phyloP scores from a whole-genome alignment of 1,140 invertebrate genomes.

The Hylaeus anthracinus region DNA sequence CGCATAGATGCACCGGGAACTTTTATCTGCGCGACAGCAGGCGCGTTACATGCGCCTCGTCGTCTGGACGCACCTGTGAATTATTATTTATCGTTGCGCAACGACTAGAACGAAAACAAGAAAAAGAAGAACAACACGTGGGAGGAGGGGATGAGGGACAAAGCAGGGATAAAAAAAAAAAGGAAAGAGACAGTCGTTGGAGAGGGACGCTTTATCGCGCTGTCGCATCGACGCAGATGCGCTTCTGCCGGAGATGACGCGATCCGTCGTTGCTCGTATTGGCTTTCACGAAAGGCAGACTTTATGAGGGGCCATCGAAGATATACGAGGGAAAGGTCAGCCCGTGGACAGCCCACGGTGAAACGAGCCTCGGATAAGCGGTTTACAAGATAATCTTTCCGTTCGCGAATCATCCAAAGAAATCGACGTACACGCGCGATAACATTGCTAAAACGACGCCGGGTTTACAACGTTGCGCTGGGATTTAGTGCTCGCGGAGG shows the following conservation, averaged over 20 bases:
- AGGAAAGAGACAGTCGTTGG: conserved; percentile 7
- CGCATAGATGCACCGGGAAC: conserved; percentile 40
- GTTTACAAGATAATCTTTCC: conserved; percentile 43
- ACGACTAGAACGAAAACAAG: conserved; percentile 37
- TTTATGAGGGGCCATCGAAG: conserved; percentile 28
- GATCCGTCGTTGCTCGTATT: conserved; percentile 36
- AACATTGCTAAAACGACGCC: not conserved
- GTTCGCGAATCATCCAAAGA: conserved; percentile 25
- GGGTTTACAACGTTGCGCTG: not conserved
- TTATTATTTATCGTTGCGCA: conserved; percentile 74
- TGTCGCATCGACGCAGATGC: conserved; percentile 71
- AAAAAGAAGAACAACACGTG: conserved; percentile 20
- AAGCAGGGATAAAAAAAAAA: conserved; percentile 35
- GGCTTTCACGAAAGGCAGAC: conserved; percentile 26
- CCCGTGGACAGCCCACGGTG: not conserved
- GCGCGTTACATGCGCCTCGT: conserved; percentile 57
- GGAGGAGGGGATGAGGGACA: conserved; percentile 12
- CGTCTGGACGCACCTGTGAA: conserved; percentile 74
- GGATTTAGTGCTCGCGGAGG: conserved; percentile 3
- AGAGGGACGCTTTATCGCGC: conserved; percentile 67
- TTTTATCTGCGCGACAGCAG: conserved; percentile 62
- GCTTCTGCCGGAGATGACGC: conserved; percentile 26
- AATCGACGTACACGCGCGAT: conserved; percentile 18
- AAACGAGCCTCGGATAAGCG: not conserved
- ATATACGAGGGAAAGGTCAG: conserved; percentile 29